Evolutionary conservation across 2,797 vertebrate species (phyloP), one percentile per base, ranked within the genome.

Genomic region (Hemibagrus guttatus): DNA sequence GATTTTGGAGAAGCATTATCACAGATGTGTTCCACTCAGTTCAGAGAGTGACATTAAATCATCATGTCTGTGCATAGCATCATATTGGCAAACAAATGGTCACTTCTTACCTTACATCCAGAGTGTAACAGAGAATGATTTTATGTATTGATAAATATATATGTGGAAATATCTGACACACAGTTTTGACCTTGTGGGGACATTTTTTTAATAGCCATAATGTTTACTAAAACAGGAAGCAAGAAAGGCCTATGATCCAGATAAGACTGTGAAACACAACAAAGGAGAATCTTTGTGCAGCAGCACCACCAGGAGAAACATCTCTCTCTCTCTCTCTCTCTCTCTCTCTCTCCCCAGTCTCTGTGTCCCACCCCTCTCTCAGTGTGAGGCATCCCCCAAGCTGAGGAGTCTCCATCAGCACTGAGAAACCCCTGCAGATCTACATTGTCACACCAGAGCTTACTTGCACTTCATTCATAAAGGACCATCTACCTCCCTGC

Each of bases 391-490:
- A 54, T 75, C 14, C 46, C n/a, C 26, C 12, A 59, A 17, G 16
- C 35, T 42, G 68, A 78, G 42, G 58, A 35, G 8, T 54, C 72
- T 39, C 19, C 19, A 39, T 79, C 76, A 59, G 12, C 46, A 66
- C 23, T 58, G 35, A 39, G 31, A 66, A 79, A 66, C 59, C 28
- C 59, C 63, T 68, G 23, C 49, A 26, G 39, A 31, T 21, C 52
- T 31, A 23, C 23, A 56, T 23, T 80, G 35, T 61, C 66, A 86
- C 54, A 71, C 71, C 64, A 59, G 61, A 58, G 46, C 49, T 85
- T 85, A 63, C 42, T 28, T 28, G 39, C 31, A 9, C 35, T 59
- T 39, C 12, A 23, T 85, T 23, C 76, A 80, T 28, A 71, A 31
- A 58, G 14, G 54, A n/a, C 21, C 19, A 39, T 31, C 66, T 71